Conservation (phyloP, 2,888 invertebrate species). For the Leptinotarsa haldemani region DNA sequence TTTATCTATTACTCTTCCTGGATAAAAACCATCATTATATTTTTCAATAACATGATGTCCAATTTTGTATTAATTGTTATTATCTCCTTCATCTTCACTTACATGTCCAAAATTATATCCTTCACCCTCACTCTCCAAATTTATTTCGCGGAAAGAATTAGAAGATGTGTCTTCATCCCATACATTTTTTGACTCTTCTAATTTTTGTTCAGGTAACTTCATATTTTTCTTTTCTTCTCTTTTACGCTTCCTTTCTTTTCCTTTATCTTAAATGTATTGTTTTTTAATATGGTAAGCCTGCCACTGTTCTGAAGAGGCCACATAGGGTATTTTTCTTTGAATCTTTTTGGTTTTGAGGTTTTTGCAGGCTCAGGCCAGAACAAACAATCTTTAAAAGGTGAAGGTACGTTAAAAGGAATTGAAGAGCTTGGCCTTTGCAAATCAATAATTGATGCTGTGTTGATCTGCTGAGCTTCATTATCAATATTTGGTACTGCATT, state of each 20-base stretch:
- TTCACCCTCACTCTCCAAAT: conserved; percentile 15
- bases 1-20: conserved; percentile 9
- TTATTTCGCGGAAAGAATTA: conserved; percentile 4
- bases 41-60: conserved; percentile 9
- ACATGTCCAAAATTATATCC: conserved; percentile 7
- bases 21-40: conserved; percentile 11
- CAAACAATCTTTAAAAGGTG: conserved; percentile 16
- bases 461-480: no score
- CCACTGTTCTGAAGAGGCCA: conserved; percentile 22
- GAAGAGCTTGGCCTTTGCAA: background rate
- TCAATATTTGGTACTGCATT: background rate
- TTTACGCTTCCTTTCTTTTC: conserved; percentile 16
- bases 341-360: conserved; percentile 20
- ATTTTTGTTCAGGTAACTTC: conserved; percentile 24
- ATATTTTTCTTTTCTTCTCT: conserved; percentile 24
- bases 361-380: conserved; percentile 23
- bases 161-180: conserved; percentile 8
- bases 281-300: conserved; percentile 23
- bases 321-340: conserved; percentile 18
- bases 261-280: conserved; percentile 20
- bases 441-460: background rate
- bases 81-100: conserved; percentile 11
- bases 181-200: conserved; percentile 17
- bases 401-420: conserved; percentile 3
- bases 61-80: background rate